phyloP scores from a whole-genome alignment of 2,797 vertebrate genomes.

The Lithobates sylvaticus region DNA sequence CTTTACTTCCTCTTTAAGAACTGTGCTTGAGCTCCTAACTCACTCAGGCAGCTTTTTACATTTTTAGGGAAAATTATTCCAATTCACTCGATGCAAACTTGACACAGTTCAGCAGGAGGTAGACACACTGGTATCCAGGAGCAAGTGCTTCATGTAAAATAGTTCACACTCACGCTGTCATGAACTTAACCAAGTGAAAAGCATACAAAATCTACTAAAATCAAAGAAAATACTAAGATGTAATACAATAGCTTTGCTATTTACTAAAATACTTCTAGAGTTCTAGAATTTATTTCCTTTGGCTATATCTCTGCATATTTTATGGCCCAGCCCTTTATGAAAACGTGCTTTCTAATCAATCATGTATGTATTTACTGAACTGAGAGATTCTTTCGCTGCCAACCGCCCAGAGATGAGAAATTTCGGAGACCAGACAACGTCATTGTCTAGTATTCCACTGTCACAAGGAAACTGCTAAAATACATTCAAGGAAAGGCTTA shows the following conservation, averaged over 20 bases:
- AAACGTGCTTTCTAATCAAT: too few species aligned
- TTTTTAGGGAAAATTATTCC: background rate
- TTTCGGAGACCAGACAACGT: background rate
- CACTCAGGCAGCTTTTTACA: background rate
- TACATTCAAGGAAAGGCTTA: too few species aligned
- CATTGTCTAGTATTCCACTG: too few species aligned
- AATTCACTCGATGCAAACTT: background rate
- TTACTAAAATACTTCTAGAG: too few species aligned
- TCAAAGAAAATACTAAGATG: too few species aligned
- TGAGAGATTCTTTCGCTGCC: background rate
- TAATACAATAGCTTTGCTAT: too few species aligned
- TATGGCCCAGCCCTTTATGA: too few species aligned
- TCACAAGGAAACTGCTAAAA: too few species aligned
- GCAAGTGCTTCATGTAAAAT: background rate
- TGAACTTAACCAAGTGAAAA: background rate
- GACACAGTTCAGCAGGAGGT: background rate
- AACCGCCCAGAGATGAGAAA: background rate
- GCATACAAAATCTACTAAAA: background rate
- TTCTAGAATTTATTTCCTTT: too few species aligned
- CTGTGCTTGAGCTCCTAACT: background rate
- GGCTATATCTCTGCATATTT: too few species aligned
- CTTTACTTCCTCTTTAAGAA: background rate
- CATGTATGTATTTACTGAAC: too few species aligned
- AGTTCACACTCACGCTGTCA: background rate
- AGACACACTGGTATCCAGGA: background rate